Percentiles rank a stretch among this genome's conserved stretches.
Evolutionary conservation across 2,113 vertebrate species (phyloP).

Genomic region (Calyptommatus sinebrachiatus): DNA sequence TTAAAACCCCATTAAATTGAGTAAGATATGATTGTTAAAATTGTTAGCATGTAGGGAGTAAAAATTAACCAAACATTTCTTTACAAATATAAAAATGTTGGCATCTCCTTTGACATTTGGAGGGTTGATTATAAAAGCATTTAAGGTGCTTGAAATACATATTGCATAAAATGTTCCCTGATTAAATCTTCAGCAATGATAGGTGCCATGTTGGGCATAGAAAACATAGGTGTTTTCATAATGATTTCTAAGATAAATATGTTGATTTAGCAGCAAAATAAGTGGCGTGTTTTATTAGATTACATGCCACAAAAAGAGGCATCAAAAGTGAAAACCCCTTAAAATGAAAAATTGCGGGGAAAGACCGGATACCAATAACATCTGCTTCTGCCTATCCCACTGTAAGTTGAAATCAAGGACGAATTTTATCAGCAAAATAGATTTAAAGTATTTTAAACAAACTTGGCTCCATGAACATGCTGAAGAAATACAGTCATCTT

Average conservation of each 20-base stretch:
- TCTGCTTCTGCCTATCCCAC: neutral
- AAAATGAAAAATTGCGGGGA: constrained; percentile 11
- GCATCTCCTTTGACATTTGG: constrained; percentile 43
- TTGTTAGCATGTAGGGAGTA: constrained; percentile 64
- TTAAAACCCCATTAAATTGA: constrained; percentile 74
- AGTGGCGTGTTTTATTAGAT: neutral
- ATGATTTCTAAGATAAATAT: constrained; percentile 34
- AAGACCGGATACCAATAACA: neutral
- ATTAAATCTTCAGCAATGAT: constrained; percentile 19
- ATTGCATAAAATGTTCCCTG: neutral
- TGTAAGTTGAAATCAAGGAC: too few species aligned
- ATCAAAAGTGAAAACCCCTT: constrained; percentile 16
- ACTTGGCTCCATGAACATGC: neutral
- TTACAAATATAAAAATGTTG: constrained; percentile 48
- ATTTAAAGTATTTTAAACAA: neutral
- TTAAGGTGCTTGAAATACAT: constrained; percentile 26
- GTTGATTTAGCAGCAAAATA: neutral
- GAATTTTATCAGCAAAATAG: neutral
- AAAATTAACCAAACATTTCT: constrained; percentile 62
- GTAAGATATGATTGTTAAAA: constrained; percentile 67
- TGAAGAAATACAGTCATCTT: neutral
- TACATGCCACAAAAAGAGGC: constrained; percentile 35
- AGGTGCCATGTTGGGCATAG: constrained; percentile 14
- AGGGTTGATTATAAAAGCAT: constrained; percentile 40
- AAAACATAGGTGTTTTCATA: neutral